A percentile compares a stretch with the other conserved stretches of the same genome.
phyloP scores from a whole-genome alignment of 2,888 invertebrate genomes.

The Erebia epiphron region DNA sequence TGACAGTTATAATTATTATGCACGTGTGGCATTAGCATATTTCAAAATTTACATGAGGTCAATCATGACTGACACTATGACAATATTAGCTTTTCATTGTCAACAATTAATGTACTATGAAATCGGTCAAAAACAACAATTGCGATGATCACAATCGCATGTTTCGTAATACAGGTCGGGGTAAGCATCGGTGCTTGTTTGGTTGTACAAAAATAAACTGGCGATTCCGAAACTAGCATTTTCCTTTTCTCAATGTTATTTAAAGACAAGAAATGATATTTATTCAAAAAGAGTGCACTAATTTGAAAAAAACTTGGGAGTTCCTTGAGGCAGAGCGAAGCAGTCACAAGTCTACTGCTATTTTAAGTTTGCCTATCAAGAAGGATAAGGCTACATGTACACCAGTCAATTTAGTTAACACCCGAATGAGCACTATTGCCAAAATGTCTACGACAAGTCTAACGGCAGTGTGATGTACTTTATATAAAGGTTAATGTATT shows the following conservation, averaged over 20 bases:
- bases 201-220: not conserved
- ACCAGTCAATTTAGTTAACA: not conserved
- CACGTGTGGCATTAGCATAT: too few species aligned
- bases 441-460: conserved; percentile 35
- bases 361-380: not conserved
- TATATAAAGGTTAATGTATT: conserved; percentile 36
- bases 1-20: too few species aligned
- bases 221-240: not conserved
- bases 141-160: not conserved
- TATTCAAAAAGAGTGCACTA: too few species aligned
- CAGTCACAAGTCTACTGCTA: too few species aligned
- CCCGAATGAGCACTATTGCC: not conserved
- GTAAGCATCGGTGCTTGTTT: not conserved
- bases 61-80: too few species aligned
- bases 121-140: not conserved
- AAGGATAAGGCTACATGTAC: not conserved
- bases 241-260: too few species aligned
- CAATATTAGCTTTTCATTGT: too few species aligned
- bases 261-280: too few species aligned
- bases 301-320: too few species aligned
- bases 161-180: conserved; percentile 6
- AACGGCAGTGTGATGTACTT: conserved; percentile 40
- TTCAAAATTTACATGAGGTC: too few species aligned
- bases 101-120: too few species aligned
- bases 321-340: too few species aligned